Evolutionary conservation across 2,113 vertebrate genomes (phyloP).

Genomic region (Circaetus gallicus): DNA sequence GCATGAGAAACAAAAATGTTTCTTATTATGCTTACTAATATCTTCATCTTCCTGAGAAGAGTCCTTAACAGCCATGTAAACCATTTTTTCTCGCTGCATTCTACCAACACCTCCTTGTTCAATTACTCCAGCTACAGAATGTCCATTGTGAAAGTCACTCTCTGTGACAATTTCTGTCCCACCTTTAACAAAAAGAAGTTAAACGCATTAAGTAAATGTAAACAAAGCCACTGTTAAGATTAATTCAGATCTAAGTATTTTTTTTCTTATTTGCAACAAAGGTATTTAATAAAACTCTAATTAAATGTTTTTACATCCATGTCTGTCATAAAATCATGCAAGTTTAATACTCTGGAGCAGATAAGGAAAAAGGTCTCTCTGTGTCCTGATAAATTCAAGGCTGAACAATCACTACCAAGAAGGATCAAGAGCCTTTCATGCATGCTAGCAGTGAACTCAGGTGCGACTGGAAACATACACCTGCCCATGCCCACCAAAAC

Average conservation of each 20-base stretch:
- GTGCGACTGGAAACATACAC: not conserved
- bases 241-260: not conserved
- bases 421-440: not conserved
- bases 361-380: not conserved
- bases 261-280: not conserved
- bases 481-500: not conserved
- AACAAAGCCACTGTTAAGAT: not conserved
- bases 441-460: not conserved
- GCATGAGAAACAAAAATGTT: not conserved
- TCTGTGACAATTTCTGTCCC: conserved; percentile 97
- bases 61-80: conserved; percentile 99
- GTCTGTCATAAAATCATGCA: not conserved
- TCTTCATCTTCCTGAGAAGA: conserved; percentile 89
- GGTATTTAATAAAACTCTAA: not conserved
- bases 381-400: not conserved
- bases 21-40: conserved; percentile 80
- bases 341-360: not conserved
- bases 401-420: not conserved
- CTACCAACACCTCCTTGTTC: conserved; percentile 87
- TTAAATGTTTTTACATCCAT: not conserved
- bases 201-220: not conserved
- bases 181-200: conserved; percentile 74
- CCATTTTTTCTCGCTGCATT: conserved; percentile 95
- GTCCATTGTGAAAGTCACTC: conserved; percentile 92
- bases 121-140: conserved; percentile 84